Evolutionary conservation across 2,797 vertebrate species (phyloP), one percentile per base, ranked within the genome.

Genomic region (Diplodus sargus): DNA sequence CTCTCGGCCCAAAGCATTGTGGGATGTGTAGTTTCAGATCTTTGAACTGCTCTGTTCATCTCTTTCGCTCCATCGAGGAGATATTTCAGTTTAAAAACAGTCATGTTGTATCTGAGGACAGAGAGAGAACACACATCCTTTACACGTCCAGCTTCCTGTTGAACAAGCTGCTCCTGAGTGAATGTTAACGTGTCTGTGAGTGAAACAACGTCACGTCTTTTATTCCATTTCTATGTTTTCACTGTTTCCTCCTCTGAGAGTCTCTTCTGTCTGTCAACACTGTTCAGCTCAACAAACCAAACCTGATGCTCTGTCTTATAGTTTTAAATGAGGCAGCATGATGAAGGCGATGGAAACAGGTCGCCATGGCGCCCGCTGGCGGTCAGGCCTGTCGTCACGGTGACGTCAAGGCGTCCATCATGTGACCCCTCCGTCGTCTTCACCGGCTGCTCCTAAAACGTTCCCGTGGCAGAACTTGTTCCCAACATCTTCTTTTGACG

Each of bases 291-390:
- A 17, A 20, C 14, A 59, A 20, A 7, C 5, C 3, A 43, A 23
- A 11, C 7, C 18, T 10, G n/a, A 30, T 57, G 42, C 18, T 5
- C 1, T 1, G 3, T 60, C n/a, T 42, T 48, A n/a, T n/a, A 17
- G 34, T 70, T 63, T 66, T 60, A 25, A 64, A 79, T 68, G 49
- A 42, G 18, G 70, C 70, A 51, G 59, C 59, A 28, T 47, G 49
- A 9, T 34, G 54, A 52, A 42, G 62, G 61, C 56, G 73, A 68
- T 45, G 49, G 15, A 16, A 47, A 16, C 45, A 12, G 14, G 28
- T 74, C 39, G 34, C n/a, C n/a, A 39, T 54, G 65, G 51, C 17
- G 17, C 1, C 47, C 34, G 34, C 8, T 39, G 34, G 0, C 2
- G 34, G 34, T 39, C 34, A 39, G 8, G 34, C 34, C 34, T 10